These are phyloP conservation scores for Acholoe squamosa DNA, from an alignment of 2,888 invertebrate genomes.

Conservation along the genomic window DNA sequence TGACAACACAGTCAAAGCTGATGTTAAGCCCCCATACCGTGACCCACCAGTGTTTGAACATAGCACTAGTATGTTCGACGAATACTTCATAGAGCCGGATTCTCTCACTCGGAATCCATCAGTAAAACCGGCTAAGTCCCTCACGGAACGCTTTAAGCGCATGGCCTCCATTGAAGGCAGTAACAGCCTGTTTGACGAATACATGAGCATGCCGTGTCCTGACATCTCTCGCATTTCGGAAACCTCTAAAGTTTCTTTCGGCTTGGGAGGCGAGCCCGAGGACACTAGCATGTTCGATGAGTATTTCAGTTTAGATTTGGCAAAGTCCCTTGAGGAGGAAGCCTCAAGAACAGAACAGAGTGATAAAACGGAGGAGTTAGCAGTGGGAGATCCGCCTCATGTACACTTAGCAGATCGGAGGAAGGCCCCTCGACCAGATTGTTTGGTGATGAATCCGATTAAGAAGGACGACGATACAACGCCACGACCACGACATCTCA, in stretches of 20 bases:
- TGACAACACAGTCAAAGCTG: background rate
- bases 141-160: conserved; percentile 31
- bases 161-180: conserved; percentile 74
- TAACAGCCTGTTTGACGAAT: conserved; percentile 71
- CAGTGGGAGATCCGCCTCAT: background rate
- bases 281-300: conserved; percentile 77
- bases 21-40: background rate
- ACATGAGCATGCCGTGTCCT: conserved; percentile 61
- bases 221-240: conserved; percentile 42
- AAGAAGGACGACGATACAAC: background rate
- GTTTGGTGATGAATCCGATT: background rate
- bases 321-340: background rate
- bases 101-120: background rate
- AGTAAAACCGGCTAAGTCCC: background rate
- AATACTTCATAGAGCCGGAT: conserved; percentile 65
- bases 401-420: conserved; percentile 24
- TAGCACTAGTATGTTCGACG: conserved; percentile 68
- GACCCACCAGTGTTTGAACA: conserved; percentile 18
- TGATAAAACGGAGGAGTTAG: background rate
- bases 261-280: background rate
- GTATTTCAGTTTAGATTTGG: conserved; percentile 72
- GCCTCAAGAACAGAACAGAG: background rate
- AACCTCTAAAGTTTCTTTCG: background rate
- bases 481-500: conserved; percentile 27
- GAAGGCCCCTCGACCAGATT: conserved; percentile 18